Conservation (phyloP, 1,140 invertebrate genomes). For the Phymorhynchus buccinoides region DNA sequence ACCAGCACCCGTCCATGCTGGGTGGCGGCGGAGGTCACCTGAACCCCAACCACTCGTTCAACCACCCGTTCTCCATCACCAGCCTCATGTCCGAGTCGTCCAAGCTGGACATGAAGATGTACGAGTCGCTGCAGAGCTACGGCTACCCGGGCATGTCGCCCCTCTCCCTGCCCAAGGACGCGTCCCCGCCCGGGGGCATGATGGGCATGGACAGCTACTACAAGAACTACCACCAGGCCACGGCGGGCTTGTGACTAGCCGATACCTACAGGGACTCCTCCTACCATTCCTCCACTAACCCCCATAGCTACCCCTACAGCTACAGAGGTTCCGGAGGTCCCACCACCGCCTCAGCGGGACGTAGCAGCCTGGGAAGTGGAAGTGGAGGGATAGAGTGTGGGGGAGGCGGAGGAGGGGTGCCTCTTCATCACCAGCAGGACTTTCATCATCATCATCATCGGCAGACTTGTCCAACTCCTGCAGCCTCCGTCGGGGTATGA, state of each 20-base stretch:
- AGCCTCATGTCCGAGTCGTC: constrained; percentile 70
- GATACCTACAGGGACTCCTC: neutral
- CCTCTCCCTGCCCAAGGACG: constrained; percentile 60
- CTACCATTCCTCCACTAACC: neutral
- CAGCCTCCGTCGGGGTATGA: neutral
- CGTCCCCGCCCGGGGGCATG: constrained; percentile 52
- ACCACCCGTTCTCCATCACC: constrained; percentile 90
- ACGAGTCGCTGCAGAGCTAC: constrained; percentile 66
- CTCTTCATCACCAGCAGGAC: neutral
- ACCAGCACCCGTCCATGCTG: constrained; percentile 74
- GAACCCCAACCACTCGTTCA: constrained; percentile 67
- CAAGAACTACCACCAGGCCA: constrained; percentile 70
- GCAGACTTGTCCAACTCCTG: neutral
- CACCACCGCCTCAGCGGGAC: too few species aligned
- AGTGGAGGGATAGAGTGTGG: neutral
- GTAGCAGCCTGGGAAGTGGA: neutral
- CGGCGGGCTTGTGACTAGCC: constrained; percentile 61
- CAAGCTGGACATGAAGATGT: constrained; percentile 72
- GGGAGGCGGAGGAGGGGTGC: neutral
- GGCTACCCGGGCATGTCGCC: constrained; percentile 67
- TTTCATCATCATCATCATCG: neutral
- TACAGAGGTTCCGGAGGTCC: too few species aligned
- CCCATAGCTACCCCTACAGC: neutral
- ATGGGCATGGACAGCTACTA: constrained; percentile 61
- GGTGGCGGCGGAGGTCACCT: constrained; percentile 59